These are phyloP conservation scores for Thecophora atra DNA, from an alignment of 2,888 invertebrate species.

Conservation along the genomic window DNA sequence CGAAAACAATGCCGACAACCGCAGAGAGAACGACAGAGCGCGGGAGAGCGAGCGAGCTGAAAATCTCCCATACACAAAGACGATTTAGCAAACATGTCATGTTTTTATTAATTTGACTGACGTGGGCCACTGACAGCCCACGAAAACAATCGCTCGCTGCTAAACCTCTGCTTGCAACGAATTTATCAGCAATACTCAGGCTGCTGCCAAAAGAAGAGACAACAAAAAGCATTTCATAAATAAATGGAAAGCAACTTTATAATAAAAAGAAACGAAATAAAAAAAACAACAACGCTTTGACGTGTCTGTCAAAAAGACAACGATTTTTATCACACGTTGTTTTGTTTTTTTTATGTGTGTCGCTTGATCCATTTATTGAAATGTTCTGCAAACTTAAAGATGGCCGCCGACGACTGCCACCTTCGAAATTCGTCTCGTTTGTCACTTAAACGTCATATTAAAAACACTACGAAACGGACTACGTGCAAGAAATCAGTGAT, in stretches of 20 bases:
- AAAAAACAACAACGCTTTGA: neutral
- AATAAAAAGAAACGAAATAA: neutral
- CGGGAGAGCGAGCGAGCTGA: neutral
- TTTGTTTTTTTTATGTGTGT: too few relatives aligned
- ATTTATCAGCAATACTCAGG: neutral
- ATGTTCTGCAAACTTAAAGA: too few relatives aligned
- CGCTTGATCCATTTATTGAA: too few relatives aligned
- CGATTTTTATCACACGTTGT: neutral
- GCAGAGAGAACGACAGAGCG: neutral
- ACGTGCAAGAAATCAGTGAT: neutral
- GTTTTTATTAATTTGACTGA: constrained; percentile 39
- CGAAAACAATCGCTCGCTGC: neutral
- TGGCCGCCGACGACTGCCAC: neutral
- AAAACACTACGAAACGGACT: neutral
- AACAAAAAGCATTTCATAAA: neutral
- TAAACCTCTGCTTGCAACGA: too few relatives aligned
- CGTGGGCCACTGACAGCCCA: constrained; percentile 29
- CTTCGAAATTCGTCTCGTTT: neutral
- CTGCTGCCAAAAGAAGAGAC: neutral
- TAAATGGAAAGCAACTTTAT: neutral
- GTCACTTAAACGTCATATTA: constrained; percentile 5
- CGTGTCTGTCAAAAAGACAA: neutral
- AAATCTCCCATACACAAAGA: neutral
- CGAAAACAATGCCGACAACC: neutral
- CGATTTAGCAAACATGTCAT: constrained; percentile 35